Conservation (phyloP, 2,888 invertebrate species). For the Drosophila imparisetae region DNA sequence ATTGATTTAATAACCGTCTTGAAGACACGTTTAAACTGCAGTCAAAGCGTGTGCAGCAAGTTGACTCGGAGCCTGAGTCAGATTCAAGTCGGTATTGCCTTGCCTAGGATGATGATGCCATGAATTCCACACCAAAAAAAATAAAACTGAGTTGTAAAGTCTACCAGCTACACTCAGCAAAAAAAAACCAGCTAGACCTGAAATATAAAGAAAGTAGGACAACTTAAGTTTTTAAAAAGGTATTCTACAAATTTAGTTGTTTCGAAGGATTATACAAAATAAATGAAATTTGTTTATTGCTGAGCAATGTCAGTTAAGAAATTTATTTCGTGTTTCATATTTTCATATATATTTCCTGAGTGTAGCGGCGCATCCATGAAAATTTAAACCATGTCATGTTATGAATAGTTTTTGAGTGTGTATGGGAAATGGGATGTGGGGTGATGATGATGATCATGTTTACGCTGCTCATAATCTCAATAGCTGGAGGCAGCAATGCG, state of each 20-base stretch:
- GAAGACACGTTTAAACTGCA: slow-evolving; percentile 79
- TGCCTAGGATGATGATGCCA: slow-evolving; percentile 68
- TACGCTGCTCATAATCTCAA: slow-evolving; percentile 28
- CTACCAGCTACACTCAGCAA: slow-evolving; percentile 10
- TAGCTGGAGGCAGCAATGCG: slow-evolving; percentile 18
- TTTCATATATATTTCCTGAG: background rate
- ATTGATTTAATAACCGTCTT: slow-evolving; percentile 82
- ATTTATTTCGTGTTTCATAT: background rate
- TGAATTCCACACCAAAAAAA: slow-evolving; percentile 65
- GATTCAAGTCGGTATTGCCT: slow-evolving; percentile 58
- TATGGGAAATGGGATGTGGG: slow-evolving; percentile 40
- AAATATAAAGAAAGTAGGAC: background rate
- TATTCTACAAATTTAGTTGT: background rate
- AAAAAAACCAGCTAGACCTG: accelerated
- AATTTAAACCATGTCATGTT: slow-evolving; percentile 58
- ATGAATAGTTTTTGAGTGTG: slow-evolving; percentile 11
- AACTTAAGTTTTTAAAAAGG: background rate
- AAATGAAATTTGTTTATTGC: background rate
- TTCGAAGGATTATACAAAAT: background rate
- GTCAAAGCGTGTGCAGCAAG: slow-evolving; percentile 61
- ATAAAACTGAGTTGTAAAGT: slow-evolving; percentile 52
- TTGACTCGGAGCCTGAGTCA: slow-evolving; percentile 38
- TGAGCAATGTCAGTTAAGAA: background rate
- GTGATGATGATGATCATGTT: slow-evolving; percentile 49
- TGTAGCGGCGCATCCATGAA: slow-evolving; percentile 30